These are phyloP conservation scores for Synanthedon myopaeformis DNA, from an alignment of 2,888 invertebrate genomes.

Conservation along the genomic window DNA sequence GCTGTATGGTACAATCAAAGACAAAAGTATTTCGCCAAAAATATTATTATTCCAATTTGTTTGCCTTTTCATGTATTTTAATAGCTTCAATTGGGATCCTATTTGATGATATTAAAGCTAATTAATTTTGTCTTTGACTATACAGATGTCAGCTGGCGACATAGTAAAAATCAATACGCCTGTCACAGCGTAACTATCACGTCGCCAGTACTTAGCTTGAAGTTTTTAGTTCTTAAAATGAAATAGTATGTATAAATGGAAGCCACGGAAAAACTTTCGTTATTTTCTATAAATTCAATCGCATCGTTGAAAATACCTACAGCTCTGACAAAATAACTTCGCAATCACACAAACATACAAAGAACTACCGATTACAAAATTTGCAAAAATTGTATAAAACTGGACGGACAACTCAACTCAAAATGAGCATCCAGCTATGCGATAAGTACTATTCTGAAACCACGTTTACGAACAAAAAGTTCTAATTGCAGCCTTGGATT, in stretches of 20 bases:
- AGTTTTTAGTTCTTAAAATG: too few species aligned
- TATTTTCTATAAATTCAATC: background rate
- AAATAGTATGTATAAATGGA: background rate
- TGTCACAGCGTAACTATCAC: too few species aligned
- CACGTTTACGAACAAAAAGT: conserved; percentile 21
- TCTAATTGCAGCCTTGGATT: conserved; percentile 51
- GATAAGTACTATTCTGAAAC: conserved; percentile 21
- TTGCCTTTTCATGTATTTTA: too few species aligned
- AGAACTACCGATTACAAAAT: conserved; percentile 8
- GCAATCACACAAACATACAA: conserved; percentile 20
- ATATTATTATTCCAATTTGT: too few species aligned
- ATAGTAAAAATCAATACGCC: too few species aligned
- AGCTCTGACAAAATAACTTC: conserved; percentile 11
- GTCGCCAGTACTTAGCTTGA: too few species aligned
- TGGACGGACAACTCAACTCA: conserved; percentile 70
- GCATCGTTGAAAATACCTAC: conserved; percentile 1
- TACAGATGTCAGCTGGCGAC: too few species aligned
- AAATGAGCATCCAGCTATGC: conserved; percentile 63
- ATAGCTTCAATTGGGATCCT: too few species aligned
- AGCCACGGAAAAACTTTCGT: background rate
- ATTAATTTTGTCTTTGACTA: too few species aligned
- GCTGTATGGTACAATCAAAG: too few species aligned
- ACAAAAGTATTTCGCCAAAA: too few species aligned
- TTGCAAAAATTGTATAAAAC: conserved; percentile 63
- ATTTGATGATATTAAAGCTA: too few species aligned